A percentile compares a stretch with the other conserved stretches of the same genome.
These are phyloP conservation scores for Drosophila borealis DNA, from an alignment of 2,888 invertebrate species.

Conservation along the genomic window DNA sequence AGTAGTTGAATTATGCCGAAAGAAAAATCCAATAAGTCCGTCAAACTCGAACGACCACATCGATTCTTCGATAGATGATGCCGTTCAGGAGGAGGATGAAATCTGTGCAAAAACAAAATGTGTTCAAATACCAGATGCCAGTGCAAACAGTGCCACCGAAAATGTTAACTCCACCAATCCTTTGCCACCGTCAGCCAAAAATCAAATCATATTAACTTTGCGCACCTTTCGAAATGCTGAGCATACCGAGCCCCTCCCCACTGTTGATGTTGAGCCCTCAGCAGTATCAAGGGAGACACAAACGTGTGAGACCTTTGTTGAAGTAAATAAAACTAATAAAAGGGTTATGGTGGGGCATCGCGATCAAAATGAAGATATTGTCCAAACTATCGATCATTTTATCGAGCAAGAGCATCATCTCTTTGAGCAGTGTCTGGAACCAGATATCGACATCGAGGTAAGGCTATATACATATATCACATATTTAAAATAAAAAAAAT, in stretches of 20 bases:
- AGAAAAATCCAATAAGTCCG: conserved; percentile 57
- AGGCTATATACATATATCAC: conserved; percentile 31
- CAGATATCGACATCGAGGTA: conserved; percentile 88
- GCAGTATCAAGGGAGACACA: conserved; percentile 85
- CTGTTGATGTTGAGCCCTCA: background rate
- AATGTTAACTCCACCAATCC: conserved; percentile 13
- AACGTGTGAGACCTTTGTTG: conserved; percentile 84
- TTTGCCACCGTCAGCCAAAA: conserved; percentile 18
- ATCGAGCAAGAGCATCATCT: conserved; percentile 85
- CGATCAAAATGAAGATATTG: conserved; percentile 36
- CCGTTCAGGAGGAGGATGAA: conserved; percentile 12
- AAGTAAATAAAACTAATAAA: conserved; percentile 9
- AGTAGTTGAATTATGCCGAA: conserved; percentile 87
- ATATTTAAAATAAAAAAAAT: background rate
- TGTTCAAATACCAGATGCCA: conserved; percentile 16
- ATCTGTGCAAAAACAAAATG: conserved; percentile 19
- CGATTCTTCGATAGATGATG: background rate
- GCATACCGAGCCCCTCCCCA: background rate
- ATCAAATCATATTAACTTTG: conserved; percentile 55
- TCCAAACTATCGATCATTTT: conserved; percentile 72
- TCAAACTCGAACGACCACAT: conserved; percentile 8
- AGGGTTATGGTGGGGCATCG: conserved; percentile 12
- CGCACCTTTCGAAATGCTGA: conserved; percentile 28
- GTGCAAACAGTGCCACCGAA: conserved; percentile 21
- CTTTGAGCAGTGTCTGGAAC: conserved; percentile 86